These are phyloP conservation scores for Equus przewalskii DNA, from an alignment of 2,113 vertebrate genomes.

Conservation along the genomic window DNA sequence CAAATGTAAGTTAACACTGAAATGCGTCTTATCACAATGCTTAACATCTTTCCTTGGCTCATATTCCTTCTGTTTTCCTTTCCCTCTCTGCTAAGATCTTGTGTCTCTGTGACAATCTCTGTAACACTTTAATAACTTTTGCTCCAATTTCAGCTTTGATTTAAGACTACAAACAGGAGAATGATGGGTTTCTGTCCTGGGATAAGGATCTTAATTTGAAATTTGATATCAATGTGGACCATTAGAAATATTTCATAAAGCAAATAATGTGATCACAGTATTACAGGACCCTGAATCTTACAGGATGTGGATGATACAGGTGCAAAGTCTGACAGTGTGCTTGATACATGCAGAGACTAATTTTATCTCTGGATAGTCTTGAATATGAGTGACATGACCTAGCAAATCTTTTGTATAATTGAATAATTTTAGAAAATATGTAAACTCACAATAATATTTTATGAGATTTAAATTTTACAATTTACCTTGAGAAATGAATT, in stretches of 20 bases:
- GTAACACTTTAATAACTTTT: background rate
- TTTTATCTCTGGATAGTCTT: background rate
- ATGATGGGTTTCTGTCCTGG: background rate
- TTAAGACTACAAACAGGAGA: background rate
- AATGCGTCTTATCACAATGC: background rate
- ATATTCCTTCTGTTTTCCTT: background rate
- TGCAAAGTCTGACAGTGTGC: background rate
- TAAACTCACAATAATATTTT: background rate
- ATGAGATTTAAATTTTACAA: background rate
- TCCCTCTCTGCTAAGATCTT: background rate
- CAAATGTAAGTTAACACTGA: background rate
- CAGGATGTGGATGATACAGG: background rate
- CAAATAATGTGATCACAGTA: background rate
- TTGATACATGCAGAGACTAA: background rate
- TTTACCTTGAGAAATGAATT: background rate
- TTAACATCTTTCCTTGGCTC: background rate
- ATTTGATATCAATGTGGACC: background rate
- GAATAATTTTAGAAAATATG: background rate
- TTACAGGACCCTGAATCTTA: background rate
- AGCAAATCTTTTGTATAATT: background rate
- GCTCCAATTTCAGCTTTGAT: background rate
- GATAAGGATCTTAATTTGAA: background rate
- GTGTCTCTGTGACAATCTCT: background rate
- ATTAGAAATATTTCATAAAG: background rate
- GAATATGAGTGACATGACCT: background rate